A percentile compares a stretch with the other conserved stretches of the same genome.
phyloP scores from a whole-genome alignment of 2,888 invertebrate genomes.

The Odontocerum albicorne region DNA sequence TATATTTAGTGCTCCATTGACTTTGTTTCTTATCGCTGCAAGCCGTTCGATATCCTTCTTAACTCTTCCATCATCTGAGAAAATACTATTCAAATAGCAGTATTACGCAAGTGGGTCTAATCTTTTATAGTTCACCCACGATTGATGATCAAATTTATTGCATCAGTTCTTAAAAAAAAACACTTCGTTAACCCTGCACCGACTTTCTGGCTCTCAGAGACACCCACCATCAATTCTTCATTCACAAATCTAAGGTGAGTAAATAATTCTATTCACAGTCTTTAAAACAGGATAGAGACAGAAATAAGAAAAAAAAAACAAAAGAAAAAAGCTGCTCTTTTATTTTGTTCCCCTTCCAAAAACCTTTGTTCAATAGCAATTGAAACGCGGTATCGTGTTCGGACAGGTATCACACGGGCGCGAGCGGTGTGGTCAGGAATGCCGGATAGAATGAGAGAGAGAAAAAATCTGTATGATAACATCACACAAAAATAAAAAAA shows the following conservation, averaged over 20 bases:
- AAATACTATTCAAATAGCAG: no score
- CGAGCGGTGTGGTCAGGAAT: conserved; percentile 35
- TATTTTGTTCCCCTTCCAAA: conserved; percentile 14
- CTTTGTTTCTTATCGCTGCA: no score
- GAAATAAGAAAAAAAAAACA: conserved; percentile 8
- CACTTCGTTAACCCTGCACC: no score
- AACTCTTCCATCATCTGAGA: no score
- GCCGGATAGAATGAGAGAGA: conserved; percentile 29
- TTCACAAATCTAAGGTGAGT: conserved; percentile 17
- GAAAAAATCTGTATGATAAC: conserved; percentile 20
- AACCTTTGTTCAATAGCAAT: conserved; percentile 29
- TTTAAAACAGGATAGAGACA: conserved; percentile 4
- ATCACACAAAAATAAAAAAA: conserved; percentile 22
- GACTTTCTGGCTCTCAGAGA: no score
- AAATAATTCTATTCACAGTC: conserved; percentile 28
- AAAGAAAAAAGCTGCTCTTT: conserved; percentile 2
- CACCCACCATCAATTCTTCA: conserved; percentile 7
- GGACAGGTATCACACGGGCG: conserved; percentile 32
- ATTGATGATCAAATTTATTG: no score
- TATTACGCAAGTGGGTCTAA: no score
- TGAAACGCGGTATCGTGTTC: conserved; percentile 29
- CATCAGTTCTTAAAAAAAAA: no score
- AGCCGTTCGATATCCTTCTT: no score
- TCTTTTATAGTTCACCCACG: no score
- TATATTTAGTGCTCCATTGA: no score